Conservation (phyloP, 2,113 vertebrate genomes). For the Bettongia penicillata region DNA sequence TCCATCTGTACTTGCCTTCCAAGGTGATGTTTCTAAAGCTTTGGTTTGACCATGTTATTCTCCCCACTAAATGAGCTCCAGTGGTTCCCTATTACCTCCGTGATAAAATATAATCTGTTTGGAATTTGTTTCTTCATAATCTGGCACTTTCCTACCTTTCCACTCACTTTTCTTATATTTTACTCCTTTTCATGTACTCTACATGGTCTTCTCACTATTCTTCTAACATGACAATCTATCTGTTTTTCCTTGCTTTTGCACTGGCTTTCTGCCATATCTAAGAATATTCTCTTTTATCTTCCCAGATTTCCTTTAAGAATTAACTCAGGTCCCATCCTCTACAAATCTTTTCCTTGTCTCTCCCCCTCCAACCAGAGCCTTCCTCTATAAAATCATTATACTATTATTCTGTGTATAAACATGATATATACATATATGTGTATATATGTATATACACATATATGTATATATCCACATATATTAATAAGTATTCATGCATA, state of each 20-base stretch:
- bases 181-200: background rate
- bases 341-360: too few species aligned
- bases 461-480: background rate
- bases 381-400: too few species aligned
- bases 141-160: background rate
- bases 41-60: background rate
- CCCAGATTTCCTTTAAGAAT: too few species aligned
- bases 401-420: too few species aligned
- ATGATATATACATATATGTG: background rate
- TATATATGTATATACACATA: background rate
- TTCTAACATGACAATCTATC: background rate
- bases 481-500: background rate
- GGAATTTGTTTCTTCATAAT: too few species aligned
- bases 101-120: background rate
- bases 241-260: background rate
- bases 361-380: too few species aligned
- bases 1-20: background rate
- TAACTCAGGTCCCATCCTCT: too few species aligned
- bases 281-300: background rate
- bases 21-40: background rate
- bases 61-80: background rate
- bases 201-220: background rate
- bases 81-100: background rate
- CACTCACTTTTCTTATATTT: background rate
- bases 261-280: background rate